Evolutionary conservation across 1,140 invertebrate genomes (phyloP), one percentile per base, ranked within the genome.

Genomic region (Ceratina calcarata): DNA sequence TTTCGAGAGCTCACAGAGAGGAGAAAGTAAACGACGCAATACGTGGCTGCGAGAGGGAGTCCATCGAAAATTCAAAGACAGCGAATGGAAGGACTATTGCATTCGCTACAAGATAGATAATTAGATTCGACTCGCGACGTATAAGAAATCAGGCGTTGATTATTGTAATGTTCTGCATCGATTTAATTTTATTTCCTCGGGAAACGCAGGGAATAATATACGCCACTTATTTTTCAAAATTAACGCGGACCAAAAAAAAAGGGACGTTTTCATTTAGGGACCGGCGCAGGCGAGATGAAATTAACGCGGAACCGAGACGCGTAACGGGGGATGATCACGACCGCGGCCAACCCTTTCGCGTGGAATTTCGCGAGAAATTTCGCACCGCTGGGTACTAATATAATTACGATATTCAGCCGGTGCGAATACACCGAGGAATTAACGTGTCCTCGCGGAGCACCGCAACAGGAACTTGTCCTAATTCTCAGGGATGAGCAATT

Each of bases 381-480:
- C 79, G 77, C 82, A 49, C 60, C 81, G 22, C 24, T 51, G 49
- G 65, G 68, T 57, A 58, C 78, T 83, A 89, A 89, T 89, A 89
- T 88, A 90, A 90, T 87, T 89, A 90, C 84, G 83, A 90, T 90
- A 90, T 89, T 89, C 85, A 80, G 73, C 66, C 69, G 20, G 80
- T 37, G 81, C 70, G 82, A 88, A 87, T 81, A 83, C 81, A 88
- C 86, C 76, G 81, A 72, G 77, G 81, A 81, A 90, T 89, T 90
- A 90, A 89, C 88, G 87, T 86, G 86, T 89, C 86, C 83, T 83
- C 73, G 80, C 65, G 83, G 75, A 88, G 84, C 74, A 79, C 77
- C 71, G 78, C 53, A 77, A 78, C 71, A 68, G 18, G 74, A 68
- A 76, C 68, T 66, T 74, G 55, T 81, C 76, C 69, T 84, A 79